Conservation (phyloP, 2,888 invertebrate species). For the Eutolmus rufibarbis region DNA sequence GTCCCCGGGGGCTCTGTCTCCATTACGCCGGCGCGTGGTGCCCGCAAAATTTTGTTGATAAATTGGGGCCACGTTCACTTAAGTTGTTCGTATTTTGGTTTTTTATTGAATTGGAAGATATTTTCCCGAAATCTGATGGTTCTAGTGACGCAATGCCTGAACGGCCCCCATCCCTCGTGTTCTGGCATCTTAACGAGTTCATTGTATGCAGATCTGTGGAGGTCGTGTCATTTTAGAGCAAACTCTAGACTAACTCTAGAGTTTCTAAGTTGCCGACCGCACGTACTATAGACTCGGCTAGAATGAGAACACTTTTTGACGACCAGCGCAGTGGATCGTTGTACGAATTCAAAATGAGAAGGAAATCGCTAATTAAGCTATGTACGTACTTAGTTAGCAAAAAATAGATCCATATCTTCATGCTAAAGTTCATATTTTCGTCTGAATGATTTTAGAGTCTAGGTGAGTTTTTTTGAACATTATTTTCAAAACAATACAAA, state of each 20-base stretch:
- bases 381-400: too few species aligned
- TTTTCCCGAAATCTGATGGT: neutral
- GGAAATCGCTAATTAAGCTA: neutral
- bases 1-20: neutral
- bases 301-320: neutral
- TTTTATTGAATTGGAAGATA: neutral
- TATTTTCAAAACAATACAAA: too few species aligned
- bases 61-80: neutral
- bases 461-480: neutral
- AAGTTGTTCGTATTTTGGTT: neutral
- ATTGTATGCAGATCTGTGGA: neutral
- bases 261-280: neutral
- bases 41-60: neutral
- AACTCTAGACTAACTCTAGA: neutral
- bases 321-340: neutral
- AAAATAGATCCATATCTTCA: neutral
- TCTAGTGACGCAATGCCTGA: neutral
- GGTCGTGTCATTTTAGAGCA: neutral
- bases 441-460: neutral
- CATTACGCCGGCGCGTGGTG: neutral
- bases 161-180: neutral
- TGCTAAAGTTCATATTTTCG: neutral
- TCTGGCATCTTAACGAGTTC: neutral
- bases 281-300: neutral
- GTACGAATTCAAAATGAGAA: neutral